Conservation (phyloP, 2,888 invertebrate species). For the Luperina testacea region DNA sequence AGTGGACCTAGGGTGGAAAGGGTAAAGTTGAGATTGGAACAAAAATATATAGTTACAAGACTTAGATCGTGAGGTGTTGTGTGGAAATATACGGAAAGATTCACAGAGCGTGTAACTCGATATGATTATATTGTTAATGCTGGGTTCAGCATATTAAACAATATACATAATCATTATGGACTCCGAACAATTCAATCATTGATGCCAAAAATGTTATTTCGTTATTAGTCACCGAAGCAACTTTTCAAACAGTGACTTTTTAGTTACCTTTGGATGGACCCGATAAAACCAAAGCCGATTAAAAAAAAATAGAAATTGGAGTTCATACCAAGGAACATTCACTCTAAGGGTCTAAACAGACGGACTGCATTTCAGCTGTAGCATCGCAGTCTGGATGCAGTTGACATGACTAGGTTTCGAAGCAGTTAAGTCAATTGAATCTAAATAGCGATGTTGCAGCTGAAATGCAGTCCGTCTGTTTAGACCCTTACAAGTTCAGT, state of each 20-base stretch:
- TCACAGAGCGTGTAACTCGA: neutral
- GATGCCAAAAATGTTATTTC: neutral
- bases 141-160: neutral
- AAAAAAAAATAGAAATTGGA: neutral
- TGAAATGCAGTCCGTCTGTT: too few species aligned
- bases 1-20: slow-evolving; percentile 19
- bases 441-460: too few species aligned
- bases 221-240: neutral
- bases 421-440: too few species aligned
- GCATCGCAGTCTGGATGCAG: too few species aligned
- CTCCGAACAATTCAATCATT: neutral
- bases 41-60: slow-evolving; percentile 37
- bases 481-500: too few species aligned
- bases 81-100: slow-evolving; percentile 47
- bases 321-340: neutral
- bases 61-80: slow-evolving; percentile 46
- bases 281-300: neutral
- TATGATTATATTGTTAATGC: neutral
- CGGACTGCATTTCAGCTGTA: too few species aligned
- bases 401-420: too few species aligned
- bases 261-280: too few species aligned
- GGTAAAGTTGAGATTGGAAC: slow-evolving; percentile 55
- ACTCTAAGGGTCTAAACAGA: neutral
- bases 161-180: neutral
- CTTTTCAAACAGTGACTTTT: neutral